Percentiles rank a stretch among this genome's conserved stretches.
These are phyloP conservation scores for Acyrthosiphon pisum DNA, from an alignment of 1,140 invertebrate species.

Conservation along the genomic window DNA sequence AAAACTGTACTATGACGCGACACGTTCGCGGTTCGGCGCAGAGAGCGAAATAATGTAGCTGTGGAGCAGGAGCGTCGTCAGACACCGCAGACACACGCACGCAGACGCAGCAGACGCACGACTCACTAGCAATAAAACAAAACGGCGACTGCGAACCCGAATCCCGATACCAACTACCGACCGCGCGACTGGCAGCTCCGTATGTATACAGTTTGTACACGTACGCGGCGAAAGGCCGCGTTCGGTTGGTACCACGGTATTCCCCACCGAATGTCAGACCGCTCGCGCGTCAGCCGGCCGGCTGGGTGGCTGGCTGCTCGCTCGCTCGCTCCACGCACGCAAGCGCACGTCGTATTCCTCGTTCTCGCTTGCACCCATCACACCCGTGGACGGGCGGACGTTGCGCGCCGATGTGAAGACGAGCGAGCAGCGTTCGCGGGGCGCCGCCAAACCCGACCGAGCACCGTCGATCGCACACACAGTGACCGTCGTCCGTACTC, in stretches of 20 bases:
- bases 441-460: neutral
- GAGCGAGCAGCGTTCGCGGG: neutral
- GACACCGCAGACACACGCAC: neutral
- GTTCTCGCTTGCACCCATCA: neutral
- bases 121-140: constrained; percentile 10
- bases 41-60: neutral
- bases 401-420: neutral
- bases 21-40: neutral
- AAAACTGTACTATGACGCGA: neutral
- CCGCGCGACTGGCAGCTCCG: constrained; percentile 41
- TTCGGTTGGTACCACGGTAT: constrained; percentile 23
- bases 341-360: neutral
- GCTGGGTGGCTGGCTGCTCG: neutral
- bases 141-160: constrained; percentile 35
- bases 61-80: neutral
- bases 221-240: constrained; percentile 38
- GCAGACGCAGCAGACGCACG: neutral
- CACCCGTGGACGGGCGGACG: neutral
- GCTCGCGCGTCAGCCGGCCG: constrained; percentile 1
- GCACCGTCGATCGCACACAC: neutral
- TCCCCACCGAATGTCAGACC: neutral
- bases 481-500: constrained; percentile 7
- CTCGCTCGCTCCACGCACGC: neutral
- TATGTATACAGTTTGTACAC: constrained; percentile 45
- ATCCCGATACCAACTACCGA: constrained; percentile 32